Conservation (phyloP, 2,888 invertebrate species). For the Galeruca laticollis region DNA sequence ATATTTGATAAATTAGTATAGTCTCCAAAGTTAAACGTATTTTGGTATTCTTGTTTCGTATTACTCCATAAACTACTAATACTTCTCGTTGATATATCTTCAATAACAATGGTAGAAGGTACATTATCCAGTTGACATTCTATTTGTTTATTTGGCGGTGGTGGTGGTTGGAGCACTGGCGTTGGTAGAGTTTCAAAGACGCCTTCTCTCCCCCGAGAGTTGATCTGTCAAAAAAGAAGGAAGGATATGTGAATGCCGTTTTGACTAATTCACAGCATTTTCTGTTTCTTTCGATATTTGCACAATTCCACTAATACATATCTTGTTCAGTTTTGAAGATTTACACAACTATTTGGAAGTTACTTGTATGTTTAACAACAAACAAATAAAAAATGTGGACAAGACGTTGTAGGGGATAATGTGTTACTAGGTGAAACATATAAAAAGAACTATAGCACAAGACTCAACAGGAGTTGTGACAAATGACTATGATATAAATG, state of each 20-base stretch:
- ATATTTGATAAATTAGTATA: slow-evolving; percentile 18
- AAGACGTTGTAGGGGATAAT: too few relatives aligned
- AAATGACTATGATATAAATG: too few relatives aligned
- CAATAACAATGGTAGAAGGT: slow-evolving; percentile 46
- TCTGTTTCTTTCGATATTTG: slow-evolving; percentile 34
- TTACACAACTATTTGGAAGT: too few relatives aligned
- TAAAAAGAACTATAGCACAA: too few relatives aligned
- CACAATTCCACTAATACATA: slow-evolving; percentile 14
- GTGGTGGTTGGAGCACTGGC: slow-evolving; percentile 38
- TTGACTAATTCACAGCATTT: slow-evolving; percentile 43
- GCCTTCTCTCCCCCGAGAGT: slow-evolving; percentile 68
- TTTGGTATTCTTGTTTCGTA: slow-evolving; percentile 7
- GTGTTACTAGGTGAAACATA: too few relatives aligned
- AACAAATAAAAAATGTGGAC: too few relatives aligned
- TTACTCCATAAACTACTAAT: slow-evolving; percentile 35
- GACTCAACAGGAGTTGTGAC: too few relatives aligned
- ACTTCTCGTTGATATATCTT: slow-evolving; percentile 46
- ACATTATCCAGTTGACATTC: slow-evolving; percentile 45
- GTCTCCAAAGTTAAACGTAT: slow-evolving; percentile 9
- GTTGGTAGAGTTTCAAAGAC: slow-evolving; percentile 61
- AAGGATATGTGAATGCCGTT: slow-evolving; percentile 67
- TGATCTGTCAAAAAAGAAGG: slow-evolving; percentile 79
- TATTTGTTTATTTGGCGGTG: slow-evolving; percentile 51
- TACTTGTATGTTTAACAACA: too few relatives aligned
- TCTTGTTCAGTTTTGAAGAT: slow-evolving; percentile 14